Evolutionary conservation across 2,888 invertebrate genomes (phyloP), one percentile per base, ranked within the genome.

Genomic region (Dioctria rufipes): DNA sequence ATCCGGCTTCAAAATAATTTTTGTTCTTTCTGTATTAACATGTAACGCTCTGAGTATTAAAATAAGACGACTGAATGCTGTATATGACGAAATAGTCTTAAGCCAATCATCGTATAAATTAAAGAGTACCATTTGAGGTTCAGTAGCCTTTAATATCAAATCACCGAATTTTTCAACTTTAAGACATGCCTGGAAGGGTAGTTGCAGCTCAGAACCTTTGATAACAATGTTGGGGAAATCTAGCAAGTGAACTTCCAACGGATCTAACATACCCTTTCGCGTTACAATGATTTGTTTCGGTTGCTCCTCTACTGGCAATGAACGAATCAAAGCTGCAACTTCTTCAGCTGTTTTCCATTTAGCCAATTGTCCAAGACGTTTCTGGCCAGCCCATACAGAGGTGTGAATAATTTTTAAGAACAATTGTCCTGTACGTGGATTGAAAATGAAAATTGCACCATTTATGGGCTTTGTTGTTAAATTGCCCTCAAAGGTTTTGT

Each of bases 331-430:
- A 49, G 99, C 99, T 1, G 99, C 99, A 13, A 99, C 99, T 94
- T 99, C 99, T 91, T 99, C 99, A 75, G 99, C 99, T 0, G 99
- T 99, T 90, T 99, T 99, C 99, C 99, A 99, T 90, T 99, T 99
- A 8, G 99, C 99, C 89, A 99, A 91, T 92, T 98, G 98, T 86
- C 98, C 98, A 5, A 99, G 92, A 95, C 99, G 99, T 90, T 99
- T 99, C 90, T 99, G 99, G 60, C 99, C 99, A 0, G 99, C 99
- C 99, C 99, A 99, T 67, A 99, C 99, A 4, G 98, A 98, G 0
- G 99, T 99, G 90, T 99, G 99, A 89, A 99, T 99, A 86, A 99
- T 99, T 91, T 99, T 99, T 84, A 99, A 91, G 92, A 99, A 99
- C 71, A 99, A 91, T 89, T 99, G 99, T 25, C 99, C 99, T 0